Evolutionary conservation across 64 coral and sea anemone species (phyloP).

Genomic region (Dendronephthya gigantea): DNA sequence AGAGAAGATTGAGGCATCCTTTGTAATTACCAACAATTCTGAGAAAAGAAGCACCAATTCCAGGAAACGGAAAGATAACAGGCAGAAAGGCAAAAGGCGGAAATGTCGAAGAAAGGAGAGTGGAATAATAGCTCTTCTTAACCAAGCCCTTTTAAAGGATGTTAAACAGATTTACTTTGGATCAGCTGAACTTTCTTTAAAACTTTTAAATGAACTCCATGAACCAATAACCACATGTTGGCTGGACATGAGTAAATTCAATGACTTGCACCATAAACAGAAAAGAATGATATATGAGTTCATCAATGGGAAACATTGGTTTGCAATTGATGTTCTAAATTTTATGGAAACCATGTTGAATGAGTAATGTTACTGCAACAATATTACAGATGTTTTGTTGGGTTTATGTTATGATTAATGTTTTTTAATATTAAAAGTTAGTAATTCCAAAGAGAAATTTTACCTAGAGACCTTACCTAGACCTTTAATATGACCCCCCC

Average conservation of each 20-base stretch:
- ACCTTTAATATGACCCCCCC: no score
- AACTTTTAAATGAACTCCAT: not conserved
- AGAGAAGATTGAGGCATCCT: not conserved
- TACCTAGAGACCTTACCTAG: no score
- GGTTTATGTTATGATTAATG: no score
- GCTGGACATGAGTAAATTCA: not conserved
- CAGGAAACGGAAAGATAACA: not conserved
- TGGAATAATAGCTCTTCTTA: no score
- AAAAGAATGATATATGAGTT: not conserved
- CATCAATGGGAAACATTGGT: slow-evolving; percentile 16
- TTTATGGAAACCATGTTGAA: no score
- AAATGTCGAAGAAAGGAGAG: not conserved
- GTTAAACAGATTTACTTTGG: not conserved
- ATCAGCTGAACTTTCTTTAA: not conserved
- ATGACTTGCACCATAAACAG: not conserved
- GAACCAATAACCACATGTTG: not conserved
- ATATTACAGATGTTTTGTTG: no score
- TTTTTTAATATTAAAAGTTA: no score
- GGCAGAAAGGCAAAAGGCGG: not conserved
- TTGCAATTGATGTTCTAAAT: slow-evolving; percentile 28
- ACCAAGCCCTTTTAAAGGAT: not conserved
- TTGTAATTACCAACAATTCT: not conserved
- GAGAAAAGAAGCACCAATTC: not conserved
- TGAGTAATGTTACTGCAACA: no score
- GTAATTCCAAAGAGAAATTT: no score